phyloP scores from a whole-genome alignment of 2,113 vertebrate species.

The Tautogolabrus adspersus region DNA sequence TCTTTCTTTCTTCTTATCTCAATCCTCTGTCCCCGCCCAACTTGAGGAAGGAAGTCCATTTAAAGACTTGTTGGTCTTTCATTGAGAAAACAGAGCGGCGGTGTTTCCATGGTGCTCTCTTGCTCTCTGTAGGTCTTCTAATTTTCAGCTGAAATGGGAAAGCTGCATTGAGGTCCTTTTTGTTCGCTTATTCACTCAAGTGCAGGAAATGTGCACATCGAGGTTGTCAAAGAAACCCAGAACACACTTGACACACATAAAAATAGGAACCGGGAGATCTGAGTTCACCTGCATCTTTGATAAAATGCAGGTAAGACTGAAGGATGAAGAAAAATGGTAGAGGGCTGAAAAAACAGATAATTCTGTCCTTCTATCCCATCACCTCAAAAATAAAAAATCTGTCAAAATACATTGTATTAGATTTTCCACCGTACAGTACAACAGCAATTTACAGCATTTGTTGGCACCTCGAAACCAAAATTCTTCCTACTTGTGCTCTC shows the following conservation, averaged over 20 bases:
- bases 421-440: too few relatives aligned
- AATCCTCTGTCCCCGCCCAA: background rate
- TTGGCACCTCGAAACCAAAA: too few relatives aligned
- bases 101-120: slow-evolving; percentile 24
- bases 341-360: too few relatives aligned
- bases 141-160: slow-evolving; percentile 12
- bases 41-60: slow-evolving; percentile 51
- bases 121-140: background rate
- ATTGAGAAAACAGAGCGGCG: slow-evolving; percentile 24
- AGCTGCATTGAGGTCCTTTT: background rate
- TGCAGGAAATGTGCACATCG: slow-evolving; percentile 9
- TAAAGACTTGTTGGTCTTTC: slow-evolving; percentile 27
- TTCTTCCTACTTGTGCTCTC: too few relatives aligned
- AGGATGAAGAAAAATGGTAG: too few relatives aligned
- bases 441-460: too few relatives aligned
- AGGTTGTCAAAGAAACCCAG: background rate
- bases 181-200: slow-evolving; percentile 10
- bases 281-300: background rate
- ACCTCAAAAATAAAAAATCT: too few relatives aligned
- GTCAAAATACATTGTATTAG: too few relatives aligned
- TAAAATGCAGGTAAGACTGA: background rate
- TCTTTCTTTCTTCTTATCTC: background rate
- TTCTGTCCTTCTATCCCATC: too few relatives aligned
- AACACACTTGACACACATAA: background rate
- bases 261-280: background rate